Evolutionary conservation across 2,888 invertebrate genomes (phyloP), one percentile per base, ranked within the genome.

Genomic region (Drosophila nr. fundita): DNA sequence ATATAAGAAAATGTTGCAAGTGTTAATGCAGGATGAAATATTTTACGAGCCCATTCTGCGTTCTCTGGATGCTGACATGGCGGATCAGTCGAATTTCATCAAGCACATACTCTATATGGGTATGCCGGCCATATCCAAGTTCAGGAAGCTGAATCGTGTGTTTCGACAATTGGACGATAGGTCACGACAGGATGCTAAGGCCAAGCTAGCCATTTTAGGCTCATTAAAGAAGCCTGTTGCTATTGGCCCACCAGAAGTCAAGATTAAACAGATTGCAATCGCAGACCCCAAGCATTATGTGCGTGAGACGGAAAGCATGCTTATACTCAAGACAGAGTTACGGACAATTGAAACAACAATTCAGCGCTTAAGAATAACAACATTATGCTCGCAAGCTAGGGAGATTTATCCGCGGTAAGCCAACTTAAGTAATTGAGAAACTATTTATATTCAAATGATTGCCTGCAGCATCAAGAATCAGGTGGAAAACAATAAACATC

Each of bases 41-140:
- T 93, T 92, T 63, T 93, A 92, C 72, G 92, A 92, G 38, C 92
- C 93, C 1, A 91, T 93, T 8, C 69, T 93, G n/a, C 73, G 87
- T 4, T 92, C 93, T 1, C 86, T 93, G 0, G 85, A 91, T 52
- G 69, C 65, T 21, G 93, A 93, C 58, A 91, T 92, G 58, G 89
- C 91, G 18, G 93, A 93, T 76, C 93, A 93, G 70, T 50, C 82
- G 0, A 87, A 84, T 24, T 93, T 93, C 54, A 92, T 92, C 6
- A 90, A 91, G 32, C 89, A 92, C 49, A 91, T 93, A 1, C 84
- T 93, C 24, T 86, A 90, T 61, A 74, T 93, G 38, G 93, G 93
- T 2, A 79, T 87, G 73, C 93, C 93, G 24, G 93, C 92, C 0
- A 90, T 92, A 32, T 64, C 75, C 5, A 85, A 88, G 62, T 89